Evolutionary conservation across 2,797 vertebrate species (phyloP), one percentile per base, ranked within the genome.

Genomic region (Danio jaintianensis): DNA sequence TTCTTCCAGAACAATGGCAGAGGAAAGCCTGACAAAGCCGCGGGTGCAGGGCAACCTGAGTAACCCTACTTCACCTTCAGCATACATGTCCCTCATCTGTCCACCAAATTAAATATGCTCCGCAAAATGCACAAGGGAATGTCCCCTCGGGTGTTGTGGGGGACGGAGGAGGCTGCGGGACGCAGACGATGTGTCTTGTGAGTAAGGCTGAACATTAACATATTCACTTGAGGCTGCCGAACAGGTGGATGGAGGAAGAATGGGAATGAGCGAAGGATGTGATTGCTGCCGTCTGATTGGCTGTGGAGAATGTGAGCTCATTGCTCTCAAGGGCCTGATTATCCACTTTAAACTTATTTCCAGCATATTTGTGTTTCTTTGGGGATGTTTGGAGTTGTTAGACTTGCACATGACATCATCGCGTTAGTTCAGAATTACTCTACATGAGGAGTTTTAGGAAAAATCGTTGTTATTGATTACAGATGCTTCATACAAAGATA

Each of bases 21-120:
- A 85, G 86, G 86, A 85, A 29, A 61, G 74, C 56, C 72, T 84
- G 84, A 90, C 84, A 90, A 88, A 87, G 82, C 83, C 84, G 81
- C 82, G 83, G 85, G 84, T 85, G 78, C 77, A 82, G 84, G 80
- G 81, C 81, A 79, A 89, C 84, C 86, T 75, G 82, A 52, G 63
- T 81, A 68, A 82, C 84, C 83, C 50, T 55, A 75, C 62, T 38
- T 82, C 82, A 81, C 76, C 77, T 83, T 78, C 79, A 79, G 78
- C 73, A 74, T 72, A 72, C 80, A 81, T 71, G 15, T 79, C 69
- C 76, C 80, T 82, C 83, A 82, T 85, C 83, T 84, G 78, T 86
- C 81, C 76, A 82, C 74, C 74, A 67, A 82, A 85, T 85, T 83
- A 75, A 83, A 86, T 74, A 83, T 82, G 81, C 83, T 86, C 78